Percentiles rank a stretch among this genome's conserved stretches.
Evolutionary conservation across 2,113 vertebrate species (phyloP).

Genomic region (Sigmodon hispidus): DNA sequence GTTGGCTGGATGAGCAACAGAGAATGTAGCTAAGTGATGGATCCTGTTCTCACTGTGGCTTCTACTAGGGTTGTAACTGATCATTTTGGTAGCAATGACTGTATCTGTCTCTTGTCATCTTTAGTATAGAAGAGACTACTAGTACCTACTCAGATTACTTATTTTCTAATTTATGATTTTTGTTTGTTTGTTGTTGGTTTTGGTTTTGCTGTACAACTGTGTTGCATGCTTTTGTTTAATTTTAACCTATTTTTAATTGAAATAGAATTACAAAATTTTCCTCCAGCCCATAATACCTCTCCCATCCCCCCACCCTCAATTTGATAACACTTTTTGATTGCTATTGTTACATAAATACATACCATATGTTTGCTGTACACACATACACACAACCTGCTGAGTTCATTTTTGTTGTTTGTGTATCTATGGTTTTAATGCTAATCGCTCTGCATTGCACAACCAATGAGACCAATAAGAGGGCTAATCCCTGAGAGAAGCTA

Average conservation of each 20-base stretch:
- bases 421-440: neutral
- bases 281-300: neutral
- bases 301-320: neutral
- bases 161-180: no score
- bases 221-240: neutral
- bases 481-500: neutral
- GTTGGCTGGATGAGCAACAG: neutral
- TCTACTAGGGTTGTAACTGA: neutral
- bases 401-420: neutral
- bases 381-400: neutral
- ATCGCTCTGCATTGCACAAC: neutral
- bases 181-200: no score
- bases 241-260: neutral
- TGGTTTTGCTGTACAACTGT: neutral
- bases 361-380: neutral
- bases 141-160: neutral
- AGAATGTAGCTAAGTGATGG: fast-evolving
- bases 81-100: neutral
- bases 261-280: neutral
- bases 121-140: neutral
- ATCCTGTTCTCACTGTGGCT: neutral
- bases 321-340: neutral
- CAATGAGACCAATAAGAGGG: neutral
- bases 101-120: neutral
- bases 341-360: neutral